These are phyloP conservation scores for Mesoclemmys tuberculata DNA, from an alignment of 2,113 vertebrate species.

Conservation along the genomic window DNA sequence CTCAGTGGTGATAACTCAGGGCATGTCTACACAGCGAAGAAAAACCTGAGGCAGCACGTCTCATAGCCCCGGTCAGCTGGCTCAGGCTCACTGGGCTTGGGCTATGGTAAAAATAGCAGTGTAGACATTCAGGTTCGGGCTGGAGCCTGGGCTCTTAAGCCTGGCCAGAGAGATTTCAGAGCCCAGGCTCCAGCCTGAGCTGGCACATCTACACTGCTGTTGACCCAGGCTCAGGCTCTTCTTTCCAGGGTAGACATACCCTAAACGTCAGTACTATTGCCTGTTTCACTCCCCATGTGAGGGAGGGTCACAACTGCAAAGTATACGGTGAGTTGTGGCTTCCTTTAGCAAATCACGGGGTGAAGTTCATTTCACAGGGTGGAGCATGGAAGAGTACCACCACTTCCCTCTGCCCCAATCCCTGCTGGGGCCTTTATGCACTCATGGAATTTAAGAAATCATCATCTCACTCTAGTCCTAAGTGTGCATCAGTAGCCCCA, in stretches of 20 bases:
- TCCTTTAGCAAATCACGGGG: background rate
- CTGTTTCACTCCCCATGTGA: background rate
- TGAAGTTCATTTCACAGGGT: background rate
- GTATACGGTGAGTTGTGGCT: background rate
- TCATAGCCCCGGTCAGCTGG: too few relatives aligned
- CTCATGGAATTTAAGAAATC: background rate
- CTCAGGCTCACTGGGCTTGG: too few relatives aligned
- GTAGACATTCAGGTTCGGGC: too few relatives aligned
- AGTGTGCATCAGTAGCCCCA: background rate
- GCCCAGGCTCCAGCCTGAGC: background rate
- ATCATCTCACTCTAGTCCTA: background rate
- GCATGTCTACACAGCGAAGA: background rate
- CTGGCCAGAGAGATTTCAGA: background rate
- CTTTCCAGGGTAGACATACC: background rate
- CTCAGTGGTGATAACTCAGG: too few relatives aligned
- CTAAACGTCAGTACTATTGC: background rate
- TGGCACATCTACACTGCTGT: background rate
- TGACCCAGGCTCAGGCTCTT: background rate
- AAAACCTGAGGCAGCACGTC: background rate
- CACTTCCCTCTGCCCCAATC: too few relatives aligned
- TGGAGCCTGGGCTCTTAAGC: too few relatives aligned
- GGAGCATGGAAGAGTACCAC: background rate
- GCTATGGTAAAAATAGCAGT: too few relatives aligned
- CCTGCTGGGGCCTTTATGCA: background rate
- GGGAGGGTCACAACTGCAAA: background rate